Evolutionary conservation across 2,888 invertebrate species (phyloP).

Genomic region (Luperina nickerlii): DNA sequence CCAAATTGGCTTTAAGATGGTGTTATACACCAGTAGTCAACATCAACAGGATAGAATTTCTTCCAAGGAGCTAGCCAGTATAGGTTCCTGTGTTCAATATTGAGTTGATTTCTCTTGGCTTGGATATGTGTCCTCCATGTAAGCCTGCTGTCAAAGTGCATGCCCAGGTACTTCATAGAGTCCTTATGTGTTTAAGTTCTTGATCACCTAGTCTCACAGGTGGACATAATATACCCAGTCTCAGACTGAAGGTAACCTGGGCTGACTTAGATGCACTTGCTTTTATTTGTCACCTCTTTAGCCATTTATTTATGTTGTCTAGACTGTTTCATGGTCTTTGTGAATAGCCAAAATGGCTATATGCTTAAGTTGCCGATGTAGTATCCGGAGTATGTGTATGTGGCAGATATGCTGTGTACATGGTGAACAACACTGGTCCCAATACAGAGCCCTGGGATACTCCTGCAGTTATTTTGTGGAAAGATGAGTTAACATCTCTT

Average conservation of each 20-base stretch:
- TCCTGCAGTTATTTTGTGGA: not conserved
- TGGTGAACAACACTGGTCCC: not conserved
- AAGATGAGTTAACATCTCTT: not conserved
- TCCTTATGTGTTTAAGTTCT: not conserved
- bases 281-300: too few species aligned
- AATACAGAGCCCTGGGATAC: not conserved
- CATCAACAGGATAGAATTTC: not conserved
- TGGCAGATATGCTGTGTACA: not conserved
- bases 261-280: too few species aligned
- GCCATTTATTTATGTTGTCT: too few species aligned
- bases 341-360: not conserved
- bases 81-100: too few species aligned
- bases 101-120: too few species aligned
- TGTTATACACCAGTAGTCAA: not conserved
- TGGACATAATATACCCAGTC: not conserved
- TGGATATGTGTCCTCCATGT: too few species aligned
- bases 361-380: not conserved
- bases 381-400: not conserved
- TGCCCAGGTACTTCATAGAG: not conserved
- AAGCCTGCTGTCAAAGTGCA: not conserved
- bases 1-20: not conserved
- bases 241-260: not conserved
- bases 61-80: too few species aligned
- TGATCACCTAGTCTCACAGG: not conserved
- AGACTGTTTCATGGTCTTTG: not conserved